These are phyloP conservation scores for Colaptes auratus DNA, from an alignment of 2,113 vertebrate genomes.

Conservation along the genomic window DNA sequence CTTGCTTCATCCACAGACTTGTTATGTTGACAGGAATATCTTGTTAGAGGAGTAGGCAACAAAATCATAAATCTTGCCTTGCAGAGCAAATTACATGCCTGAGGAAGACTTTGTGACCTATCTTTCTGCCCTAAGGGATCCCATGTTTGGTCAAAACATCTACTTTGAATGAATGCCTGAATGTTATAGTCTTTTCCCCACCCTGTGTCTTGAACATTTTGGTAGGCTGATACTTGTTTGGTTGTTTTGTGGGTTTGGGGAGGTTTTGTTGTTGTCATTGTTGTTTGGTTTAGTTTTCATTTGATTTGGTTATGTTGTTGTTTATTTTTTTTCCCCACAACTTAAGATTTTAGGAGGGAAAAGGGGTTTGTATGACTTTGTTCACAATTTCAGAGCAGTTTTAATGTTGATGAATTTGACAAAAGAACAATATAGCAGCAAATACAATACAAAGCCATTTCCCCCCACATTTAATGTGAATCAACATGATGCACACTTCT, in stretches of 20 bases:
- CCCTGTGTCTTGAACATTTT: not conserved
- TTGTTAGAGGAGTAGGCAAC: not conserved
- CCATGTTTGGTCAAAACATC: slow-evolving; percentile 45
- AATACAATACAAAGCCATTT: not conserved
- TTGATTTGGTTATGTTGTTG: no score
- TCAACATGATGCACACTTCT: not conserved
- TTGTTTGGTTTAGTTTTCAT: no score
- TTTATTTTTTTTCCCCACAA: not conserved
- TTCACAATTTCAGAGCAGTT: not conserved
- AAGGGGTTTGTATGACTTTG: not conserved
- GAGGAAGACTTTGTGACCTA: not conserved
- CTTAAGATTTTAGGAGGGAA: not conserved
- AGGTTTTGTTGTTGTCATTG: no score
- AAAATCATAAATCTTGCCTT: slow-evolving; percentile 37
- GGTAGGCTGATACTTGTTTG: not conserved
- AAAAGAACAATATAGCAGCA: not conserved
- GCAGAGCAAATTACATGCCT: not conserved
- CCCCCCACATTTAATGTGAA: accelerated
- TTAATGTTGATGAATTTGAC: not conserved
- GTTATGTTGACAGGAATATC: not conserved
- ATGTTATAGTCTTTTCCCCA: not conserved
- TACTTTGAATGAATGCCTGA: not conserved
- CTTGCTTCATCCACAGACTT: not conserved
- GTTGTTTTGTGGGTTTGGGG: no score
- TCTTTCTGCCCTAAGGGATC: not conserved